Percentiles rank a stretch among this genome's conserved stretches.
Evolutionary conservation across 2,113 vertebrate genomes (phyloP).

Genomic region (Shinisaurus crocodilurus): DNA sequence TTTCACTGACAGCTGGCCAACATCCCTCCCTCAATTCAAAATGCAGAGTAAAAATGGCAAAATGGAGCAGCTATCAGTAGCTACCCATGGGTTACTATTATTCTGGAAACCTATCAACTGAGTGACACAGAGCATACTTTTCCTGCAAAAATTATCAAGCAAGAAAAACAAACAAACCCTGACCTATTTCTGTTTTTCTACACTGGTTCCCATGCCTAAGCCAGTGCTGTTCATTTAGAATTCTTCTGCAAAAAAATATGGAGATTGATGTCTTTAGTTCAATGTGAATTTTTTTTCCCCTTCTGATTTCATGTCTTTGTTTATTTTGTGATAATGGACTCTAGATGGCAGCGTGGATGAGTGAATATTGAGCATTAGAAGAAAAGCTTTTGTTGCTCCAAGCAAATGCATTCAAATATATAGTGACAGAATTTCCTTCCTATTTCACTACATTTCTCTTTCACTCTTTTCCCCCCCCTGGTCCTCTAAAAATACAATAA

Average conservation of each 20-base stretch:
- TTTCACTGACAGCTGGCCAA: slow-evolving; percentile 31
- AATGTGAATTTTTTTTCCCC: not conserved
- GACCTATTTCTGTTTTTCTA: not conserved
- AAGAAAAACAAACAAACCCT: not conserved
- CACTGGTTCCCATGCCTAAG: not conserved
- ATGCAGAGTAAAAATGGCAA: slow-evolving; percentile 38
- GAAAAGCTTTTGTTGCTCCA: slow-evolving; percentile 4
- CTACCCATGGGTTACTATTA: slow-evolving; percentile 11
- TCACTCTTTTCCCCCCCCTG: not conserved
- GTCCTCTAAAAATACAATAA: not conserved
- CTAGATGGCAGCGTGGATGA: slow-evolving; percentile 75
- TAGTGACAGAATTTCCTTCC: not conserved
- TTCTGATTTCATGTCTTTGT: not conserved
- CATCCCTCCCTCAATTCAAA: slow-evolving; percentile 26
- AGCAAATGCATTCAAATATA: not conserved
- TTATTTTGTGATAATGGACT: slow-evolving; percentile 45
- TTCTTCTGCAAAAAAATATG: not conserved
- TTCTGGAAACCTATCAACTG: slow-evolving; percentile 47
- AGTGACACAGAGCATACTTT: slow-evolving; percentile 45
- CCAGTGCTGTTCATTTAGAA: not conserved
- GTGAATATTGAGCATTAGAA: slow-evolving; percentile 42
- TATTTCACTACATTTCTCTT: not conserved
- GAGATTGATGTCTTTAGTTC: not conserved
- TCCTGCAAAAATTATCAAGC: not conserved
- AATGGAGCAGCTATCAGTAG: slow-evolving; percentile 34